phyloP scores from a whole-genome alignment of 2,888 invertebrate genomes.

The Phalera bucephala region DNA sequence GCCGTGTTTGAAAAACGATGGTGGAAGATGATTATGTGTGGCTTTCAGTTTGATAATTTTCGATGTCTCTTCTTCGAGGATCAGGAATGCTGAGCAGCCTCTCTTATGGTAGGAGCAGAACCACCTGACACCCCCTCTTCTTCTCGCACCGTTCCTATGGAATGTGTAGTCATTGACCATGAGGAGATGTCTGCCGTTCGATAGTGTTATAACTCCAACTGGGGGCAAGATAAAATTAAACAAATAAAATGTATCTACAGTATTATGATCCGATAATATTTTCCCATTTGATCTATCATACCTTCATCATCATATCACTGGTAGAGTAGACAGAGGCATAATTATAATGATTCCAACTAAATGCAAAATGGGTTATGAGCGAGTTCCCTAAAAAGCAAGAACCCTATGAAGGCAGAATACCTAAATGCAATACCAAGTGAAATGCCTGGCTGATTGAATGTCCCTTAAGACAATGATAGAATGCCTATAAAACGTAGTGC shows the following conservation, averaged over 20 bases:
- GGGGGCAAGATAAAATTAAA: neutral
- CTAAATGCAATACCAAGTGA: too few relatives aligned
- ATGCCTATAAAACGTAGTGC: too few relatives aligned
- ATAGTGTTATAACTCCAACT: conserved; percentile 5
- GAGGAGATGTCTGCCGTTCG: conserved; percentile 5
- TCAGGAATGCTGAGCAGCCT: conserved; percentile 3
- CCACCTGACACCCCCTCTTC: conserved; percentile 15
- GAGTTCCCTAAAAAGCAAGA: too few relatives aligned
- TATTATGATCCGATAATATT: neutral
- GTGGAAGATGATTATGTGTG: conserved; percentile 5
- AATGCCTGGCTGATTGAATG: too few relatives aligned
- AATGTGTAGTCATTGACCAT: conserved; percentile 13
- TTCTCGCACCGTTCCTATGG: conserved; percentile 16
- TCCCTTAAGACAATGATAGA: too few relatives aligned
- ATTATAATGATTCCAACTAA: too few relatives aligned
- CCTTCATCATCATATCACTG: too few relatives aligned
- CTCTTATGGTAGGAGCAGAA: conserved; percentile 8
- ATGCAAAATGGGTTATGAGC: too few relatives aligned
- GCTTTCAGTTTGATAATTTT: conserved; percentile 1
- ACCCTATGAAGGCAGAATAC: too few relatives aligned
- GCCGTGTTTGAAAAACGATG: neutral
- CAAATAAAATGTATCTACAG: neutral
- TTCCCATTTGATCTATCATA: too few relatives aligned
- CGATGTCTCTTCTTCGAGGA: conserved; percentile 2
- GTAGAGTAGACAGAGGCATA: too few relatives aligned